Evolutionary conservation across 2,888 invertebrate species (phyloP), one percentile per base, ranked within the genome.

Genomic region (Lepas anatifera): DNA sequence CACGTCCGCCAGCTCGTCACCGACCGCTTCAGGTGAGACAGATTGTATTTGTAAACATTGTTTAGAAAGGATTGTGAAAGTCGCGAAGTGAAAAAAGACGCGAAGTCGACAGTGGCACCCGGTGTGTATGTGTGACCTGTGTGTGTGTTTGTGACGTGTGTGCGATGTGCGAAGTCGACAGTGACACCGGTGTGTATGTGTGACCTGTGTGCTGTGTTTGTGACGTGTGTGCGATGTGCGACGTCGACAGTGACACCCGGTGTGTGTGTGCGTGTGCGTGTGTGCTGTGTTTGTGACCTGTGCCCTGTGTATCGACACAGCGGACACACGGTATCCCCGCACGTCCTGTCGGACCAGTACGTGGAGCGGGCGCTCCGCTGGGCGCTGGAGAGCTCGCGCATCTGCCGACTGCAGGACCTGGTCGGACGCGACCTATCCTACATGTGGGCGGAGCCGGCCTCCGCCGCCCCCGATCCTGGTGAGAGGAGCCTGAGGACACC

Each of bases 1-100:
- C 11, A 10, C n/a, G 18, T 69, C 2, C 69, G 63, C 27, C 29
- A n/a, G n/a, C 25, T 69, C 58, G 58, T 69, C 69, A 13, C n/a
- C 37, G 52, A 25, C 22, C 41, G 58, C 16, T 27, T 39, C 52
- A 39, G 37, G 68, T 68, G 37, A 48, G 46, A n/a, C n/a, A n/a
- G n/a, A n/a, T n/a, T n/a, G n/a, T n/a, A n/a, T n/a, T n/a, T n/a
- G n/a, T n/a, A n/a, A n/a, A n/a, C n/a, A n/a, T n/a, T n/a, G n/a
- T n/a, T n/a, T n/a, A n/a, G n/a, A n/a, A n/a, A n/a, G n/a, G n/a
- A n/a, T n/a, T n/a, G n/a, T n/a, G n/a, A n/a, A n/a, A n/a, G n/a
- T n/a, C n/a, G n/a, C n/a, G n/a, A n/a, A n/a, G n/a, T n/a, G n/a
- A n/a, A n/a, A n/a, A n/a, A n/a, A n/a, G n/a, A n/a, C n/a, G n/a